Conservation (phyloP, 2,113 vertebrate species). For the Potamarius usumacintae region DNA sequence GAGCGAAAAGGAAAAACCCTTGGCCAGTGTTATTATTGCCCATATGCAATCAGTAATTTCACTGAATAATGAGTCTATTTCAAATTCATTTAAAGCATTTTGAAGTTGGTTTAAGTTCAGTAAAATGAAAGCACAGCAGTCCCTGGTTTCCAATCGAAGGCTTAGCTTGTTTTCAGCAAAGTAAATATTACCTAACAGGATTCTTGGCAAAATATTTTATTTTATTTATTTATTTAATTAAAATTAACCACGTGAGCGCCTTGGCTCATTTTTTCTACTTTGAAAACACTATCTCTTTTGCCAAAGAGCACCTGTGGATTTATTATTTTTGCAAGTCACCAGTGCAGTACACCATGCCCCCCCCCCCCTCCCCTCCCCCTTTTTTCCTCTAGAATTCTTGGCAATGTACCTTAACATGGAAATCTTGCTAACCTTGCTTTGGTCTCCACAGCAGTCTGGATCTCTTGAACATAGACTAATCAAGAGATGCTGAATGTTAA, state of each 20-base stretch:
- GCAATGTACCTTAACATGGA: constrained; percentile 1
- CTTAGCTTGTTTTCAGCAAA: background rate
- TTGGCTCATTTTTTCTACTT: no score
- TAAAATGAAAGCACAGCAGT: background rate
- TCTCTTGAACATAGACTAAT: background rate
- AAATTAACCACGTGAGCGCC: no score
- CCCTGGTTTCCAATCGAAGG: background rate
- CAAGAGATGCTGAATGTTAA: background rate
- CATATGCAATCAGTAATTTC: constrained; percentile 69
- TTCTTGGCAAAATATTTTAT: background rate
- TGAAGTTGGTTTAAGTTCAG: background rate
- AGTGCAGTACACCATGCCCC: no score
- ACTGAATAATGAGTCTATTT: constrained; percentile 43
- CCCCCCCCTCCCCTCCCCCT: no score
- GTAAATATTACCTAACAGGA: background rate
- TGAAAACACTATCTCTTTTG: no score
- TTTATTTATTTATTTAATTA: no score
- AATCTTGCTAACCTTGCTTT: background rate
- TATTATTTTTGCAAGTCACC: no score
- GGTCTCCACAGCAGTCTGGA: background rate
- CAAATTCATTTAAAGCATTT: constrained; percentile 7
- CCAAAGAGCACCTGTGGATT: no score
- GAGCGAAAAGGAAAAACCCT: constrained; percentile 59
- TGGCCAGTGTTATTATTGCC: constrained; percentile 62
- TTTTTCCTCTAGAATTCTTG: no score